Percentiles rank a stretch among this genome's conserved stretches.
Evolutionary conservation across 1,140 invertebrate species (phyloP).

Genomic region (Alviniconcha marisindica): DNA sequence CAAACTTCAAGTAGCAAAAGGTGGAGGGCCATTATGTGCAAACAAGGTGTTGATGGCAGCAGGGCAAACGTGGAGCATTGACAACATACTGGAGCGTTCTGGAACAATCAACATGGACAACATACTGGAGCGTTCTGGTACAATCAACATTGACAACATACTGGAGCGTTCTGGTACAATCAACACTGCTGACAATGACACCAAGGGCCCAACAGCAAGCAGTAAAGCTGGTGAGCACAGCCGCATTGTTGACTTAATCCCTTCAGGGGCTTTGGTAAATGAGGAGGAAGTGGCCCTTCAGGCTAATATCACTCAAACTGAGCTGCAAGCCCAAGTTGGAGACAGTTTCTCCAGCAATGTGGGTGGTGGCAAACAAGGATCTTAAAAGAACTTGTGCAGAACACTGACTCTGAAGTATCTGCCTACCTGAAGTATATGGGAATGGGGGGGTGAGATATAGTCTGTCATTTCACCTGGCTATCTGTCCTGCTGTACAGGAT

Average conservation of each 20-base stretch:
- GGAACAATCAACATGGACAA: no score
- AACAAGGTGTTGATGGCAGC: no score
- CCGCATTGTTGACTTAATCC: neutral
- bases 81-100: no score
- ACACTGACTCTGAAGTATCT: neutral
- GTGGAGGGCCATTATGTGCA: no score
- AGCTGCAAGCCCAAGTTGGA: neutral
- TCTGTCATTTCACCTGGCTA: neutral
- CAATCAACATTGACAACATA: no score
- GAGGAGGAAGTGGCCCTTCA: neutral
- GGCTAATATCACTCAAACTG: neutral
- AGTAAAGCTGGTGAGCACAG: neutral
- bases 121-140: no score
- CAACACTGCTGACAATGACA: no score
- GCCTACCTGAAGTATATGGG: neutral
- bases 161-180: no score
- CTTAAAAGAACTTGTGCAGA: neutral
- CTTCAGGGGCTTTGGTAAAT: neutral
- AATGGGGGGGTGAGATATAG: neutral
- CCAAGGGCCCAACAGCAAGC: no score
- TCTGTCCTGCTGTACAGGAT: neutral
- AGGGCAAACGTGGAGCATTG: no score
- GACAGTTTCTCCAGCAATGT: neutral
- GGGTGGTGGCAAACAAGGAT: neutral
- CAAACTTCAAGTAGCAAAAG: no score